Base-by-base conservation (phyloP, 2,888 invertebrate genomes). In the Ryuthela nishihirai region DNA sequence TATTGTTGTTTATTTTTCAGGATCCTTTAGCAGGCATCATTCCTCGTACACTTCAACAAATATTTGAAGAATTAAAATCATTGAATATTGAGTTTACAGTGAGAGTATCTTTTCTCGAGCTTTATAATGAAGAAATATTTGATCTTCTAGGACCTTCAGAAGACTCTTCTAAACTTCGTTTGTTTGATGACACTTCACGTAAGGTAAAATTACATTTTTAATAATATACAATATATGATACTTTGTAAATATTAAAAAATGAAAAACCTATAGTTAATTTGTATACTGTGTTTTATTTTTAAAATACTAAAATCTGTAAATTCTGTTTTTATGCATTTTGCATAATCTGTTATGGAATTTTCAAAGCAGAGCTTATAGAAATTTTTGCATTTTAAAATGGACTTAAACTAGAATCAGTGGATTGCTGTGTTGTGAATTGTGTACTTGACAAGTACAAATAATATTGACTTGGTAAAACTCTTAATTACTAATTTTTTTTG, bases 101-200 rank as follows among this genome's bases (percentile, higher is more conserved):
- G 45, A 80, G 91, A 12, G 90, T 95, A 0, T 95, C 94, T 0
- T 97, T 91, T 73, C 76, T 98, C 17, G 97, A 98, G 74, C 77
- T 98, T 9, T 98, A 98, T 74, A 98, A 98, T 73, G 98, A 98
- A 73, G 97, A 98, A 73, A 77, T 98, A 34, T 88, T 89, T 70
- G 98, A 98, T 77, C 79, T 99, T 59, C 79, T 98, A 2, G 84
- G 88, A 2, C 78, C 82, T 0, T 85, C 86, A 53, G 88, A 88
- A 69, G 80, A 74, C 2, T 70, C 72, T 4, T 65, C 69, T 15
- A 73, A 76, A 48, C 72, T 81, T 3, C 71, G 73, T 25, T 75
- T 79, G 15, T 78, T 74, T 67, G 79, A 79, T 43, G 78, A 78
- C 65, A 68, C 72, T 26, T 67, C 71, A 3, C 74, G 72, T 64